Conservation (phyloP, 2,113 vertebrate species). For the Microcebus murinus region DNA sequence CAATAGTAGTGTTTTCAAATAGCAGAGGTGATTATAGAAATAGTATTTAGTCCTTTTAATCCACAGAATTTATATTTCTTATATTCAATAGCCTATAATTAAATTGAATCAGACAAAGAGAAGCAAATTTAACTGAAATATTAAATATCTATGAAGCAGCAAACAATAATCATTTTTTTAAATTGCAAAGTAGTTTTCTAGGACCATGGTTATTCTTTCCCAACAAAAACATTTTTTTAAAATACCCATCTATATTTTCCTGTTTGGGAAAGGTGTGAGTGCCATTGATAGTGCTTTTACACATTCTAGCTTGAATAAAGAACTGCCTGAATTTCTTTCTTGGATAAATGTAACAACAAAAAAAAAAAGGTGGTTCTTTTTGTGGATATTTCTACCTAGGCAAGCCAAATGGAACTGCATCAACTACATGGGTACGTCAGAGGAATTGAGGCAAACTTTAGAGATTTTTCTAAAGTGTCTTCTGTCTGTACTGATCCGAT, state of each 20-base stretch:
- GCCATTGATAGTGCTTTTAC: not conserved
- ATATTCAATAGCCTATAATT: constrained; percentile 56
- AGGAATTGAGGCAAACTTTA: not conserved
- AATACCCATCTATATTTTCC: not conserved
- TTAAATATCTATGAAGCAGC: not conserved
- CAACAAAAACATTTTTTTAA: not conserved
- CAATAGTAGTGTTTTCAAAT: constrained; percentile 65
- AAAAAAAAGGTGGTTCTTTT: not conserved
- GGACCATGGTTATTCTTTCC: not conserved
- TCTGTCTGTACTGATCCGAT: not conserved
- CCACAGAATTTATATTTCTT: constrained; percentile 68
- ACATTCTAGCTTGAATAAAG: constrained; percentile 28
- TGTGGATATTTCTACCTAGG: not conserved
- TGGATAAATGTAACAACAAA: not conserved
- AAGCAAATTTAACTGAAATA: constrained; percentile 40
- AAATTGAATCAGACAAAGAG: constrained; percentile 38
- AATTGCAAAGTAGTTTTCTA: not conserved
- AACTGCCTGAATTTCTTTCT: not conserved
- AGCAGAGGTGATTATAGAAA: constrained; percentile 8
- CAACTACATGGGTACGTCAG: not conserved
- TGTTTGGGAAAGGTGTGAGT: not conserved
- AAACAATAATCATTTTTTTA: not conserved
- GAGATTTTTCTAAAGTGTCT: not conserved
- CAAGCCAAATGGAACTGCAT: not conserved
- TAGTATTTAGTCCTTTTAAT: constrained; percentile 67